Conservation (phyloP, 2,113 vertebrate species). For the Tamias sibiricus region DNA sequence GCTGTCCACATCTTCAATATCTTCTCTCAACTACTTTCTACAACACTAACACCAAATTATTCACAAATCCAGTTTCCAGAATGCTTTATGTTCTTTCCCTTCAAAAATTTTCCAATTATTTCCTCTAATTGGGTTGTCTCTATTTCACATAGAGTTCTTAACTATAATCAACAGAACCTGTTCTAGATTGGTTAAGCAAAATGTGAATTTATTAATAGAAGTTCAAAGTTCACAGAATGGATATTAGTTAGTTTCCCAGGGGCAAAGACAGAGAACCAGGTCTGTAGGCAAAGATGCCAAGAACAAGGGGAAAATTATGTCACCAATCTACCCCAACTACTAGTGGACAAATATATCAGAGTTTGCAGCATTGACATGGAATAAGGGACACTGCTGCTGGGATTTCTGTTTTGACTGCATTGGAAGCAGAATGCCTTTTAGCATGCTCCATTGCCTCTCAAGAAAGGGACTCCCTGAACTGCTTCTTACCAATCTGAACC, state of each 20-base stretch:
- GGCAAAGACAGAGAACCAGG: neutral
- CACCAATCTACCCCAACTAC: neutral
- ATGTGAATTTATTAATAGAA: neutral
- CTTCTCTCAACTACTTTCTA: neutral
- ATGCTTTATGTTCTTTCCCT: neutral
- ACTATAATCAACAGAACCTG: neutral
- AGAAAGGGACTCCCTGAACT: neutral
- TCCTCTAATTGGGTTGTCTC: neutral
- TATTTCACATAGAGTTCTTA: neutral
- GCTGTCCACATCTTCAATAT: neutral
- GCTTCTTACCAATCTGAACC: neutral
- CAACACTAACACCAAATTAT: neutral
- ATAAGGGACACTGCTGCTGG: neutral
- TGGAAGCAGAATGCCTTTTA: neutral
- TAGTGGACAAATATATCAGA: neutral
- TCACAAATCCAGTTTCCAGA: neutral
- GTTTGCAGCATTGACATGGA: neutral
- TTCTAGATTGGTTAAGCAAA: neutral
- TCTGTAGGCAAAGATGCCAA: neutral
- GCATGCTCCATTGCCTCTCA: neutral
- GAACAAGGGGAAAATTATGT: neutral
- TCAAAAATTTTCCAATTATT: neutral
- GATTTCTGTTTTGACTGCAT: neutral
- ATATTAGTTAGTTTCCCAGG: neutral
- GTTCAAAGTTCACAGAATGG: neutral